These are phyloP conservation scores for Antedon mediterranea DNA, from an alignment of 53 echinoderm and acorn worm genomes.

Conservation along the genomic window DNA sequence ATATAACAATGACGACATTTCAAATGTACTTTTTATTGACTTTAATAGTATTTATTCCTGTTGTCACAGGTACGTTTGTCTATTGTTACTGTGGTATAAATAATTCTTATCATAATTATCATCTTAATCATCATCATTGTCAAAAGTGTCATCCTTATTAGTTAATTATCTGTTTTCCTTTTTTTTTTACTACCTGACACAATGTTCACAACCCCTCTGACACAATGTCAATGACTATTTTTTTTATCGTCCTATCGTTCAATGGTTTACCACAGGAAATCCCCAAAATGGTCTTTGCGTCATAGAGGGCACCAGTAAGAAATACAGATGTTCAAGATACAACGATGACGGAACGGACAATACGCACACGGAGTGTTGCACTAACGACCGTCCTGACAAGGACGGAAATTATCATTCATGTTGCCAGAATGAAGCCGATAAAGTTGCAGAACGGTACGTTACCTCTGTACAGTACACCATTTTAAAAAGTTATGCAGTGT, in stretches of 20 bases:
- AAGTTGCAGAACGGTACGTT: conserved; percentile 40
- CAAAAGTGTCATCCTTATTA: too few species aligned
- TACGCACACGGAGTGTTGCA: conserved; percentile 60
- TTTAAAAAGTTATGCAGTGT: too few species aligned
- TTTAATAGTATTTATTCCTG: too few species aligned
- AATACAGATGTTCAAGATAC: conserved; percentile 54
- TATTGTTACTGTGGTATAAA: too few species aligned
- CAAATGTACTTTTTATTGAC: background rate
- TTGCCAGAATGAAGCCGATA: conserved; percentile 26
- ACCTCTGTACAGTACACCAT: too few species aligned
- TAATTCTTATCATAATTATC: too few species aligned
- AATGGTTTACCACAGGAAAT: conserved; percentile 1
- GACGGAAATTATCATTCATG: conserved; percentile 59
- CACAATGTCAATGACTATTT: too few species aligned
- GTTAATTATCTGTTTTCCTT: too few species aligned
- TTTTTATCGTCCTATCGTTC: background rate
- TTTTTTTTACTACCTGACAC: too few species aligned
- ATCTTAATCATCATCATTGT: too few species aligned
- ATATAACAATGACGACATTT: background rate
- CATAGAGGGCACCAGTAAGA: conserved; percentile 27
- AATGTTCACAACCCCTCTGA: too few species aligned
- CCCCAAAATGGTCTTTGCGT: background rate
- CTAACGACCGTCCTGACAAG: conserved; percentile 52
- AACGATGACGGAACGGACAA: conserved; percentile 66
- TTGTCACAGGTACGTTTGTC: too few species aligned